These are phyloP conservation scores for Candidula unifasciata DNA, from an alignment of 2,888 invertebrate genomes.

Conservation along the genomic window DNA sequence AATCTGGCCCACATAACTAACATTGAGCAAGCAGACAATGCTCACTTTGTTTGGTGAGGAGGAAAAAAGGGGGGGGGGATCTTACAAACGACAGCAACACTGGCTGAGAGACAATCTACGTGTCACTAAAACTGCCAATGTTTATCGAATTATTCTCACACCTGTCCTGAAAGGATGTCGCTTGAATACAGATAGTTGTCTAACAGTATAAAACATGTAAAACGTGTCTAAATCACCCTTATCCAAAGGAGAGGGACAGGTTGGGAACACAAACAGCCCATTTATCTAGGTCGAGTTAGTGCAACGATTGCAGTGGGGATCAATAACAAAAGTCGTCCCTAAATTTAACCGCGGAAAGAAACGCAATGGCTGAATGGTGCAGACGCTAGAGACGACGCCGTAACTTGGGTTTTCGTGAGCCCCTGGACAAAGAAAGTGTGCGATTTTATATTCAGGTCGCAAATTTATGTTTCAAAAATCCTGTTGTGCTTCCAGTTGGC, in stretches of 20 bases:
- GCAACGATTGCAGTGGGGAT: background rate
- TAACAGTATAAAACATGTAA: background rate
- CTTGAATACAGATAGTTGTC: background rate
- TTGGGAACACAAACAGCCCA: too few relatives aligned
- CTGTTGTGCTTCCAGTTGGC: too few relatives aligned
- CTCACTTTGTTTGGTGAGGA: background rate
- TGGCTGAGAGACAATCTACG: too few relatives aligned
- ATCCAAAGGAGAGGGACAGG: too few relatives aligned
- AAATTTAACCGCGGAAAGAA: background rate
- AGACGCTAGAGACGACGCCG: background rate
- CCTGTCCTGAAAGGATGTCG: background rate
- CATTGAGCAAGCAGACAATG: conserved; percentile 30
- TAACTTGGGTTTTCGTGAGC: background rate
- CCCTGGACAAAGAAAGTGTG: conserved; percentile 5
- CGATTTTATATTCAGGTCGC: too few relatives aligned
- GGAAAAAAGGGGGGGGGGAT: background rate
- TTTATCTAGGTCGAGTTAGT: too few relatives aligned
- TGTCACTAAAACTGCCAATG: background rate
- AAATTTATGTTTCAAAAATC: too few relatives aligned
- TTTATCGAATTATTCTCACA: conserved; percentile 1
- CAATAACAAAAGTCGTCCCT: conserved; percentile 1
- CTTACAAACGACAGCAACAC: background rate
- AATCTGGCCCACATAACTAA: background rate
- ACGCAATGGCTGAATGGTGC: background rate
- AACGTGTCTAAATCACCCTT: background rate